Base-by-base conservation (phyloP, 2,113 vertebrate genomes). In the Callocephalon fimbriatum region DNA sequence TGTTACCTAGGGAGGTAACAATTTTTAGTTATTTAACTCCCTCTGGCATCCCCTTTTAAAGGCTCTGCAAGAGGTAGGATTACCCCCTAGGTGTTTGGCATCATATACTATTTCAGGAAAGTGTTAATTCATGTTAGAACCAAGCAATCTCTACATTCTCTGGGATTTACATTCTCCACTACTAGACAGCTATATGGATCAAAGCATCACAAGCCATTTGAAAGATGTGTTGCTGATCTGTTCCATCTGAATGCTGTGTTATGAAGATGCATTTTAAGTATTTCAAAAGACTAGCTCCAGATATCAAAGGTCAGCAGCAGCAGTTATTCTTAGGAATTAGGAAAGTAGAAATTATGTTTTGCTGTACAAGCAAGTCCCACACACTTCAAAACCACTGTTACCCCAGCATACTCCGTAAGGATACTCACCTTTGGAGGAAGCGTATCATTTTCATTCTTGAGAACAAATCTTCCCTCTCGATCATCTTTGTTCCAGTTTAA, bases 401-500 rank as follows among this genome's bases (percentile, higher is more conserved):
- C 13, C 16, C 47, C 32, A 75, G 29, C 3, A 37, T 7, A 44
- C 3, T 74, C 18, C 0, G 1, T 18, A 19, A 58, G 63, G 44
- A 13, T 22, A 35, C 94, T 95, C 96, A 99, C 99, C 99, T 99
- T 99, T 58, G 97, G 97, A 87, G 99, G 98, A 48, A 99, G 17
- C 2, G 99, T 98, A 87, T 99, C 99, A 9, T 99, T 99, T 98
- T 99, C 99, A 15, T 99, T 99, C 98, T 99, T 99, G n/a, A 99
- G 98, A 51, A 99, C 99, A 38, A 99, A 99, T 62, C 99, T 98
- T 63, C 99, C 99, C 90, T 99, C 99, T 29, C 99, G 97, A 97
- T 99, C 99, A 75, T 99, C 99, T 97, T 99, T 99, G 98, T 99
- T 99, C 99, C 99, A 99, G 96, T 99, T 99, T 86, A 99, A 97